A percentile compares a stretch with the other conserved stretches of the same genome.
These are phyloP conservation scores for Agrypnus murinus DNA, from an alignment of 2,888 invertebrate genomes.

Conservation along the genomic window DNA sequence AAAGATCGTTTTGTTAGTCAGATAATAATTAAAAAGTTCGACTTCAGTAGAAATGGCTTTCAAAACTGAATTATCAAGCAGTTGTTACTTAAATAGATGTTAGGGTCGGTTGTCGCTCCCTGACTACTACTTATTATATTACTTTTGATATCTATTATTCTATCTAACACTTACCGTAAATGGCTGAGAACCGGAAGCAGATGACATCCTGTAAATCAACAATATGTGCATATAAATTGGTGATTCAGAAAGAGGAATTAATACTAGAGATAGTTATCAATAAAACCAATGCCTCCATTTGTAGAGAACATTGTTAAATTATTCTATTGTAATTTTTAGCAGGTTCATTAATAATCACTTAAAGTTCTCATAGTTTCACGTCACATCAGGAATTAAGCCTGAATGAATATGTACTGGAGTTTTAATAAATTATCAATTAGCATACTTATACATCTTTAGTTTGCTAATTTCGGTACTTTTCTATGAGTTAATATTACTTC, in stretches of 20 bases:
- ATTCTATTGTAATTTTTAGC: constrained; percentile 9
- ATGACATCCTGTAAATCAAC: constrained; percentile 84
- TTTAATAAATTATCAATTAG: too few relatives aligned
- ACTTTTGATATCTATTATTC: constrained; percentile 45
- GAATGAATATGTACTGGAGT: too few relatives aligned
- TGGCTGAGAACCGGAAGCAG: constrained; percentile 89
- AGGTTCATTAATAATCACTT: not conserved
- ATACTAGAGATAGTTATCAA: constrained; percentile 13
- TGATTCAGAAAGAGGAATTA: constrained; percentile 32
- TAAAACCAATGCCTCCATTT: constrained; percentile 10
- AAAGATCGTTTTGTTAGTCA: not conserved
- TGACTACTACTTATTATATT: constrained; percentile 19
- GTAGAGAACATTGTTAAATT: not conserved
- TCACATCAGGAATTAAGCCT: not conserved
- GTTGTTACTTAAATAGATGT: not conserved
- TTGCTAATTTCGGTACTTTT: too few relatives aligned
- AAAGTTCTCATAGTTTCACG: constrained; percentile 9
- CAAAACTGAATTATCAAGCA: constrained; percentile 9
- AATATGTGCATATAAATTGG: constrained; percentile 58
- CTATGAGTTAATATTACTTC: too few relatives aligned
- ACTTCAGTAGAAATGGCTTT: not conserved
- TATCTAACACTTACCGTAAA: constrained; percentile 79
- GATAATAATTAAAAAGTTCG: not conserved
- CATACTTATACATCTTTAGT: too few relatives aligned
- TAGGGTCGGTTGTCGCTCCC: constrained; percentile 42